Conservation (phyloP, 2,888 invertebrate species). For the Altica lythri region DNA sequence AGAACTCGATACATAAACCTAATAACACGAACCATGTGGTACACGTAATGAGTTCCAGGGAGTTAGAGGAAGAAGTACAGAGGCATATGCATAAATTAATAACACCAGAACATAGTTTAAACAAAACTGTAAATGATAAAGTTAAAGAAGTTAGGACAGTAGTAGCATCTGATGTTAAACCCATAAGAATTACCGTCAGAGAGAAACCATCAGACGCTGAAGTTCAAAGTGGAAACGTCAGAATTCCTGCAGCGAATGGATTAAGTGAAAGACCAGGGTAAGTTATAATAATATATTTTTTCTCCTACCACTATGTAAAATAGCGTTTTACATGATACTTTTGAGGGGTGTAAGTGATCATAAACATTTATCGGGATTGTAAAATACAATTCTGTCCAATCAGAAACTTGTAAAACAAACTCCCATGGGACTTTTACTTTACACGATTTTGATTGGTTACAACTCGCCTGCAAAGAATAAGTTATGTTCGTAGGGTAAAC, state of each 20-base stretch:
- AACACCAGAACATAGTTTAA: constrained; percentile 41
- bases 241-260: constrained; percentile 51
- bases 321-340: too few relatives aligned
- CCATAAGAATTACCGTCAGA: constrained; percentile 55
- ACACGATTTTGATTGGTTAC: too few relatives aligned
- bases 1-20: constrained; percentile 21
- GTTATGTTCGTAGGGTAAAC: too few relatives aligned
- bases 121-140: constrained; percentile 42
- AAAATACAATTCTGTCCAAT: too few relatives aligned
- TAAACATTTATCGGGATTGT: too few relatives aligned
- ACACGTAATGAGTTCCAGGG: constrained; percentile 41
- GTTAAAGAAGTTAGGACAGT: constrained; percentile 51
- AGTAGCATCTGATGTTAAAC: constrained; percentile 54
- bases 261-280: constrained; percentile 52
- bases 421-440: too few relatives aligned
- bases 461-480: too few relatives aligned
- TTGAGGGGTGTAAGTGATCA: too few relatives aligned
- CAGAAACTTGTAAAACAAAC: too few relatives aligned
- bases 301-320: too few relatives aligned
- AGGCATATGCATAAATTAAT: constrained; percentile 48
- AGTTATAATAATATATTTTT: constrained; percentile 40
- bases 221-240: constrained; percentile 56
- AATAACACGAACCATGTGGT: constrained; percentile 42
- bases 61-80: constrained; percentile 46
- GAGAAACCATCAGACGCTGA: constrained; percentile 54